phyloP scores from a whole-genome alignment of 2,888 invertebrate species.

The Anthoptus insignis region DNA sequence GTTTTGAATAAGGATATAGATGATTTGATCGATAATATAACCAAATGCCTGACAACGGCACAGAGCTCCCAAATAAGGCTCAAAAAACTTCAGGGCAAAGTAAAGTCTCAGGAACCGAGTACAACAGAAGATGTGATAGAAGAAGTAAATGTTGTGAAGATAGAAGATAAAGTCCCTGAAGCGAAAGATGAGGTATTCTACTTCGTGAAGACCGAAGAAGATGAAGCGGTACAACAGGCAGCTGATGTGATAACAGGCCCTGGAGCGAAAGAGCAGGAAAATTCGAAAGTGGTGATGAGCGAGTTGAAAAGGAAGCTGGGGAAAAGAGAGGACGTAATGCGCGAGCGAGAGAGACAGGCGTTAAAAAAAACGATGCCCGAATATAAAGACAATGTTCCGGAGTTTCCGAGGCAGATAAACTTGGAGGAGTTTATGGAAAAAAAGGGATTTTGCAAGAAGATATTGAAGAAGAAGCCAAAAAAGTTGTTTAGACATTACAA shows the following conservation, averaged over 20 bases:
- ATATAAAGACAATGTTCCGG: conserved; percentile 65
- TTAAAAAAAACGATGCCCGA: conserved; percentile 81
- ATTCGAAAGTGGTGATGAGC: conserved; percentile 71
- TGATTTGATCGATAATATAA: conserved; percentile 69
- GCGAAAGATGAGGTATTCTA: conserved; percentile 81
- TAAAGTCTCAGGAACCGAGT: conserved; percentile 36
- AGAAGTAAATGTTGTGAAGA: conserved; percentile 59
- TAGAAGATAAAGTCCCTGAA: conserved; percentile 71
- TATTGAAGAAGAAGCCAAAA: conserved; percentile 46
- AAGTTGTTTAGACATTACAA: conserved; percentile 56
- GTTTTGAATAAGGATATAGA: conserved; percentile 74
- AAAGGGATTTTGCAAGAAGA: conserved; percentile 70
- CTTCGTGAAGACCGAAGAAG: conserved; percentile 76
- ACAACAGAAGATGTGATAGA: conserved; percentile 51
- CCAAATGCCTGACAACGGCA: conserved; percentile 67
- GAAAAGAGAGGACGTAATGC: conserved; percentile 80
- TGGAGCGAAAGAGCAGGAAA: conserved; percentile 72
- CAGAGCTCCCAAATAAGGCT: conserved; percentile 74
- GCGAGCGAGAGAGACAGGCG: conserved; percentile 80
- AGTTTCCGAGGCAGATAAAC: conserved; percentile 78
- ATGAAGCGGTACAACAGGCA: conserved; percentile 55
- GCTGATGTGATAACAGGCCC: conserved; percentile 72
- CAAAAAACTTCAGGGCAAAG: conserved; percentile 70
- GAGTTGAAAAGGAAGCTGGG: conserved; percentile 79
- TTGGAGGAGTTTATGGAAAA: conserved; percentile 62